A percentile compares a stretch with the other conserved stretches of the same genome.
phyloP scores from a whole-genome alignment of 2,113 vertebrate species.

The Melanocharis versteri region DNA sequence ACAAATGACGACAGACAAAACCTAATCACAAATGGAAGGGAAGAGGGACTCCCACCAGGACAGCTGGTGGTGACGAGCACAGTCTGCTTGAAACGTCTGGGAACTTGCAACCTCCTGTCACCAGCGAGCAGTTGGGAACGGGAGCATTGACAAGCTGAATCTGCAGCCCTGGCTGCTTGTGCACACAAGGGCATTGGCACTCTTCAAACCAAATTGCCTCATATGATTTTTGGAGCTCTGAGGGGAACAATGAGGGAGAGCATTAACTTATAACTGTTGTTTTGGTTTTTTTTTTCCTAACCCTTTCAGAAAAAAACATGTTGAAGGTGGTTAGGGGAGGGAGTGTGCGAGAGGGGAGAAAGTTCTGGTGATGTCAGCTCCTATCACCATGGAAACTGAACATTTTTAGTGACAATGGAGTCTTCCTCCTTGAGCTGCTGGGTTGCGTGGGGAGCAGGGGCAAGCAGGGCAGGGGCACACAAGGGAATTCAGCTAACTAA shows the following conservation, averaged over 20 bases:
- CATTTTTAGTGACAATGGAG: slow-evolving; percentile 67
- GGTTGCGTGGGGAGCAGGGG: slow-evolving; percentile 43
- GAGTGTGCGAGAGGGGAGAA: background rate
- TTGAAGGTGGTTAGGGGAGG: background rate
- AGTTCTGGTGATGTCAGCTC: slow-evolving; percentile 65
- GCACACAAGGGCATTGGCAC: background rate
- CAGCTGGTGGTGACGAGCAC: slow-evolving; percentile 12
- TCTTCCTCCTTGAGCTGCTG: slow-evolving; percentile 60
- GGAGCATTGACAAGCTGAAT: background rate
- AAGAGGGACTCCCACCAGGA: slow-evolving; percentile 29
- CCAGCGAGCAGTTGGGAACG: background rate
- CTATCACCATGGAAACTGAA: slow-evolving; percentile 48
- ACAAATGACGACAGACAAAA: background rate
- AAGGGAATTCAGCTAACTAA: slow-evolving; percentile 49
- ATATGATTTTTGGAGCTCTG: background rate
- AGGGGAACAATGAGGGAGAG: background rate
- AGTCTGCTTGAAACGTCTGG: background rate
- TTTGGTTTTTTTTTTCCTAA: background rate
- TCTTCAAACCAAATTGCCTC: background rate
- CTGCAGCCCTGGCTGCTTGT: background rate
- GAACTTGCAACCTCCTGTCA: background rate
- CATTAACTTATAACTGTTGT: background rate
- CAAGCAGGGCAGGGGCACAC: slow-evolving; percentile 36
- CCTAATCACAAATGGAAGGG: background rate
- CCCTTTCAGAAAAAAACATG: background rate